Conservation (phyloP, 2,888 invertebrate genomes). For the Galeruca laticollis region DNA sequence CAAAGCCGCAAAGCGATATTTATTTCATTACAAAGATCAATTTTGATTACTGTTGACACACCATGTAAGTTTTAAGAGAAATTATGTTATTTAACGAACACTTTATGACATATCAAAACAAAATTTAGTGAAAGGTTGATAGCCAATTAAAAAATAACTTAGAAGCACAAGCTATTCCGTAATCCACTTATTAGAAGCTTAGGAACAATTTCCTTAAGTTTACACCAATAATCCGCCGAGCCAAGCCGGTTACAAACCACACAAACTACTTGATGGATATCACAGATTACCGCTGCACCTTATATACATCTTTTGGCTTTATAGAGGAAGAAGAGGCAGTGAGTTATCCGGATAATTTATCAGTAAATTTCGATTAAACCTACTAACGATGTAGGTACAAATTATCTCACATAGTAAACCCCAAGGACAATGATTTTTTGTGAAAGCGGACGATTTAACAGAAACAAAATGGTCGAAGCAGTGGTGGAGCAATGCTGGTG, state of each 20-base stretch:
- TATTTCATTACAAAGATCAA: no score
- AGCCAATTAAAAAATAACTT: slow-evolving; percentile 33
- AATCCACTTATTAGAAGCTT: slow-evolving; percentile 40
- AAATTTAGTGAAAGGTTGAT: neutral
- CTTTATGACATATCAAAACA: no score
- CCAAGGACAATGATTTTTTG: no score
- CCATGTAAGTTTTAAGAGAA: no score
- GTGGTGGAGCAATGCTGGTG: no score
- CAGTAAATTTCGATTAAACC: slow-evolving; percentile 39
- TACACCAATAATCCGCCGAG: slow-evolving; percentile 39
- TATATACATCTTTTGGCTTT: slow-evolving; percentile 38
- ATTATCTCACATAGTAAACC: neutral
- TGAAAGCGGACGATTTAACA: no score
- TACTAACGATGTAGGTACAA: slow-evolving; percentile 19
- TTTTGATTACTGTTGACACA: no score
- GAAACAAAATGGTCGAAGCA: no score
- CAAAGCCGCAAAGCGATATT: no score
- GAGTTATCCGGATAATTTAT: slow-evolving; percentile 40
- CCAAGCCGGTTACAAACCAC: slow-evolving; percentile 33
- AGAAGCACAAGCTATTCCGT: slow-evolving; percentile 27
- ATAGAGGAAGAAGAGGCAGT: slow-evolving; percentile 6
- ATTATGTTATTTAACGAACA: no score
- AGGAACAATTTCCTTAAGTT: slow-evolving; percentile 43
- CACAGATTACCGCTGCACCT: slow-evolving; percentile 40
- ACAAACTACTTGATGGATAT: slow-evolving; percentile 46